Percentiles rank a stretch among this genome's conserved stretches.
phyloP scores from a whole-genome alignment of 2,888 invertebrate species.

The Drosophila lutescens region DNA sequence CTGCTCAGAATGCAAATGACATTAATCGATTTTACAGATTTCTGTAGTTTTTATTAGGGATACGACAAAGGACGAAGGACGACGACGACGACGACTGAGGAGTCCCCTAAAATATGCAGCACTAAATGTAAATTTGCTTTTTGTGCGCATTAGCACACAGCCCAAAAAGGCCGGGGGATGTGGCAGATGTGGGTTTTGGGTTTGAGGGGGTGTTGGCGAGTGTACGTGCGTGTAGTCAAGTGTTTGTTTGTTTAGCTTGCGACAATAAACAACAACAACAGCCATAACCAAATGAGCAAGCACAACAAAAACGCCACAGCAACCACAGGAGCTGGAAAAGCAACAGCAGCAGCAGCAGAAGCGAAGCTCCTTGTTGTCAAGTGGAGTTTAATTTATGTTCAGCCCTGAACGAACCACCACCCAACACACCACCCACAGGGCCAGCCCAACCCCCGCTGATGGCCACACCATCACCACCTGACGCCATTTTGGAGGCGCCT shows the following conservation, averaged over 20 bases:
- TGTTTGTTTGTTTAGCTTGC: conserved; percentile 51
- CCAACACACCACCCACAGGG: not conserved
- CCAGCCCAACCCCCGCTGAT: not conserved
- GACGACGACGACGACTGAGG: conserved; percentile 1
- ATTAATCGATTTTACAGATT: conserved; percentile 25
- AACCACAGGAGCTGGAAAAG: conserved; percentile 30
- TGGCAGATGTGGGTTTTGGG: conserved; percentile 6
- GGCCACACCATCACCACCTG: conserved; percentile 50
- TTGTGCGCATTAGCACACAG: conserved; percentile 39
- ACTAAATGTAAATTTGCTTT: conserved; percentile 67
- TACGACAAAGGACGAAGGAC: not conserved
- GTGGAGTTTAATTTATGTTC: conserved; percentile 54
- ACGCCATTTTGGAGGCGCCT: conserved; percentile 41
- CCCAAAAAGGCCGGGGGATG: not conserved
- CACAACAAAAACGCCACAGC: conserved; percentile 33
- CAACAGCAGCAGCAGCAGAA: conserved; percentile 21
- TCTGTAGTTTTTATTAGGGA: conserved; percentile 17
- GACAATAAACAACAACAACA: conserved; percentile 50
- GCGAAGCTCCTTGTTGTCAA: conserved; percentile 41
- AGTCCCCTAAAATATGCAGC: conserved; percentile 56
- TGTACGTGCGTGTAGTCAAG: conserved; percentile 43
- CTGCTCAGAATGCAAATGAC: conserved; percentile 15
- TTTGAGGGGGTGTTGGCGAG: not conserved
- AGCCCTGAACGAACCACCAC: conserved; percentile 16
- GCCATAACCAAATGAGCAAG: conserved; percentile 33